These are phyloP conservation scores for Gnatocerus cornutus DNA, from an alignment of 2,888 invertebrate species.

Conservation along the genomic window DNA sequence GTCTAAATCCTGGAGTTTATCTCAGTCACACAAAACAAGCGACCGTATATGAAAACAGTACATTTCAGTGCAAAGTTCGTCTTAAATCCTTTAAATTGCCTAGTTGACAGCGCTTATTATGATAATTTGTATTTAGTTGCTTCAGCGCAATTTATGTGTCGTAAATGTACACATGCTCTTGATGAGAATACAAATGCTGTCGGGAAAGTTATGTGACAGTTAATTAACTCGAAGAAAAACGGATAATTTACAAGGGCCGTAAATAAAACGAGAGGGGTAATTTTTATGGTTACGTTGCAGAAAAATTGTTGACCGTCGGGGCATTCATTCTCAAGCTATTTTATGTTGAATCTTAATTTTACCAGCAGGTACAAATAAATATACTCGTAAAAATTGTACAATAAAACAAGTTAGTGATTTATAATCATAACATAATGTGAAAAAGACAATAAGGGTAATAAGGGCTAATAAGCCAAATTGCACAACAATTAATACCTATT, in stretches of 20 bases:
- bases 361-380: background rate
- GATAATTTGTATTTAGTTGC: slow-evolving; percentile 37
- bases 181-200: slow-evolving; percentile 28
- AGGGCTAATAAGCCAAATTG: too few relatives aligned
- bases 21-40: slow-evolving; percentile 25
- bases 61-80: slow-evolving; percentile 39
- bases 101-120: slow-evolving; percentile 45
- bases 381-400: too few relatives aligned
- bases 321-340: background rate
- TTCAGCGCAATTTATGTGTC: slow-evolving; percentile 12
- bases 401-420: too few relatives aligned
- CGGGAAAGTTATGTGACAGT: slow-evolving; percentile 31
- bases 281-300: slow-evolving; percentile 5
- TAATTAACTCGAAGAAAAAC: slow-evolving; percentile 28
- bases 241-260: background rate
- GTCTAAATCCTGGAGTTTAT: slow-evolving; percentile 44
- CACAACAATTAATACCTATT: too few relatives aligned
- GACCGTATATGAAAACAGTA: slow-evolving; percentile 41
- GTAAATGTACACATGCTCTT: slow-evolving; percentile 25
- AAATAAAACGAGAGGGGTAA: background rate
- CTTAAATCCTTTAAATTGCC: slow-evolving; percentile 41
- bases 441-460: too few relatives aligned
- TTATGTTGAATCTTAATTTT: background rate
- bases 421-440: too few relatives aligned
- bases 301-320: background rate